These are phyloP conservation scores for Luperina nickerlii DNA, from an alignment of 2,888 invertebrate species.

Conservation along the genomic window DNA sequence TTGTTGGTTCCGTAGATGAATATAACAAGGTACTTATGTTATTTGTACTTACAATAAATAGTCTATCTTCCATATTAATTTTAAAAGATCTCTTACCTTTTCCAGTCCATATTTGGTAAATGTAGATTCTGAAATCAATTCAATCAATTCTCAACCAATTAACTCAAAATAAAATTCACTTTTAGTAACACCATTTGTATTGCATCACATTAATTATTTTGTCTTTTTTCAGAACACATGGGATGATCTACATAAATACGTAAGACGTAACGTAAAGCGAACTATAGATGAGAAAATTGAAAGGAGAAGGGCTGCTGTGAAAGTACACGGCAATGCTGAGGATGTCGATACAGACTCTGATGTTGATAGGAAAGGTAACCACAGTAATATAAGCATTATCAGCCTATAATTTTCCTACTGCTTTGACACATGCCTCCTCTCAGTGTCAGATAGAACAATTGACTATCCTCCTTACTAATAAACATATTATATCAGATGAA, in stretches of 20 bases:
- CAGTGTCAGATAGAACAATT: too few relatives aligned
- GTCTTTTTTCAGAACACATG: conserved; percentile 91
- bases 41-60: neutral
- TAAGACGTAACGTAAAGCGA: conserved; percentile 94
- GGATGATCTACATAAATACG: conserved; percentile 94
- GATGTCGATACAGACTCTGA: conserved; percentile 89
- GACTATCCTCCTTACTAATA: too few relatives aligned
- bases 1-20: conserved; percentile 94
- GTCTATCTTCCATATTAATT: neutral
- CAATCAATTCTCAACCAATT: neutral
- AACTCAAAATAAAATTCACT: neutral
- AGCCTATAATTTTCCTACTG: too few relatives aligned
- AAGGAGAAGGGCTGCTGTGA: conserved; percentile 85
- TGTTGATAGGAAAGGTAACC: conserved; percentile 84
- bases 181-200: neutral
- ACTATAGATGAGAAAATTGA: conserved; percentile 96
- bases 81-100: neutral
- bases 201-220: neutral
- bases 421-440: too few relatives aligned
- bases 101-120: neutral
- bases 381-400: neutral
- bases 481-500: too few relatives aligned
- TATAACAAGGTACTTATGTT: conserved; percentile 92
- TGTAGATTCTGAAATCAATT: neutral
- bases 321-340: conserved; percentile 83